These are phyloP conservation scores for Seira ritae DNA, from an alignment of 2,888 invertebrate genomes.

Conservation along the genomic window DNA sequence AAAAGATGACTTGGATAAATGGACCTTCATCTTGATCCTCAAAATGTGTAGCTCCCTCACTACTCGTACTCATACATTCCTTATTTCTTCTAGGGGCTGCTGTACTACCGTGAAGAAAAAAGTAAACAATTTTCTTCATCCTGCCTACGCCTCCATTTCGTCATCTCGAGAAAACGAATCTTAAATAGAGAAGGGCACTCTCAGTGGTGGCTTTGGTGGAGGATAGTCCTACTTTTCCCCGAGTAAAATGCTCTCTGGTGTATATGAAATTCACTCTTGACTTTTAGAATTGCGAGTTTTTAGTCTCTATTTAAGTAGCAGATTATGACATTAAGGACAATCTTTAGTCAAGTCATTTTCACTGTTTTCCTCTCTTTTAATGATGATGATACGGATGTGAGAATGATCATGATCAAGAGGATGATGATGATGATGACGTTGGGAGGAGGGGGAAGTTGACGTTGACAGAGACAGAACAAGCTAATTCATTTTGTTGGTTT, in stretches of 20 bases:
- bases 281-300: conserved; percentile 2
- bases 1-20: conserved; percentile 63
- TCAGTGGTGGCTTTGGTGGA: too few relatives aligned
- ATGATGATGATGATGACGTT: conserved; percentile 28
- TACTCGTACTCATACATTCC: not conserved
- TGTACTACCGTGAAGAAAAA: not conserved
- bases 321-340: conserved; percentile 38
- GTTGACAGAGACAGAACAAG: conserved; percentile 20
- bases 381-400: not conserved
- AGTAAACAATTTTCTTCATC: conserved; percentile 4
- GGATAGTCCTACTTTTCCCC: not conserved
- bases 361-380: not conserved
- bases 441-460: conserved; percentile 15
- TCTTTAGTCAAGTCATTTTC: not conserved
- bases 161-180: not conserved
- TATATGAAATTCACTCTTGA: conserved; percentile 13
- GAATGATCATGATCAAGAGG: conserved; percentile 17
- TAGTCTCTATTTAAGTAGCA: conserved; percentile 36
- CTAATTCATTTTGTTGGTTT: conserved; percentile 17
- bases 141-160: not conserved
- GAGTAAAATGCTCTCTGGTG: not conserved
- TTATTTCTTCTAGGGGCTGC: not conserved
- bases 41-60: not conserved
- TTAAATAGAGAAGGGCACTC: not conserved
- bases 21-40: conserved; percentile 44